These are phyloP conservation scores for Plebejus melissa DNA, from an alignment of 2,888 invertebrate species.

Conservation along the genomic window DNA sequence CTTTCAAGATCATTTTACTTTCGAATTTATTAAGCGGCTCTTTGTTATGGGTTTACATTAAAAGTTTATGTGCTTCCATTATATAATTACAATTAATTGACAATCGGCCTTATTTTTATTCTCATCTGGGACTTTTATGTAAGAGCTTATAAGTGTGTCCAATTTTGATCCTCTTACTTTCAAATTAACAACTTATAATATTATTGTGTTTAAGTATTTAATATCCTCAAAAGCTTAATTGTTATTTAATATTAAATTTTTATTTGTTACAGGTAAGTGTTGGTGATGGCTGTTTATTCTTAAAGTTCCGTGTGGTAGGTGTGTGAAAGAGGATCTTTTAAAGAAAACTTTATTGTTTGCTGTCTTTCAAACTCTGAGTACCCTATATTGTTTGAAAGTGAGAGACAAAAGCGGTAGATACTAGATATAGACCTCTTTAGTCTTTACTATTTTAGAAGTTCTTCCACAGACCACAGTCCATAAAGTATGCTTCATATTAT, in stretches of 20 bases:
- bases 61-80: not conserved
- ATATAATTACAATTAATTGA: not conserved
- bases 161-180: not conserved
- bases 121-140: not conserved
- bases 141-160: not conserved
- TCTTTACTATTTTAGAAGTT: no score
- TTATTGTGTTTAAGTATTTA: not conserved
- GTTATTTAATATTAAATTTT: not conserved
- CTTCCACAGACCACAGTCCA: no score
- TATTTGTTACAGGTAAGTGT: constrained; percentile 4
- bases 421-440: no score
- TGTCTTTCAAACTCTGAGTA: no score
- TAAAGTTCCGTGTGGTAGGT: not conserved
- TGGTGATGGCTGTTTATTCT: not conserved
- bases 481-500: no score
- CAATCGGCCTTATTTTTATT: not conserved
- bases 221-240: no score
- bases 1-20: constrained; percentile 72
- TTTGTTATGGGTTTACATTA: constrained; percentile 27
- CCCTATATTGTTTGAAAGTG: no score
- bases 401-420: no score
- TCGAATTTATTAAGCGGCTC: constrained; percentile 43
- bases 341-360: no score
- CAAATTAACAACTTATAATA: not conserved
- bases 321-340: no score